A percentile compares a stretch with the other conserved stretches of the same genome.
Conservation (phyloP, 2,888 invertebrate species). For the Axea sp. region DNA sequence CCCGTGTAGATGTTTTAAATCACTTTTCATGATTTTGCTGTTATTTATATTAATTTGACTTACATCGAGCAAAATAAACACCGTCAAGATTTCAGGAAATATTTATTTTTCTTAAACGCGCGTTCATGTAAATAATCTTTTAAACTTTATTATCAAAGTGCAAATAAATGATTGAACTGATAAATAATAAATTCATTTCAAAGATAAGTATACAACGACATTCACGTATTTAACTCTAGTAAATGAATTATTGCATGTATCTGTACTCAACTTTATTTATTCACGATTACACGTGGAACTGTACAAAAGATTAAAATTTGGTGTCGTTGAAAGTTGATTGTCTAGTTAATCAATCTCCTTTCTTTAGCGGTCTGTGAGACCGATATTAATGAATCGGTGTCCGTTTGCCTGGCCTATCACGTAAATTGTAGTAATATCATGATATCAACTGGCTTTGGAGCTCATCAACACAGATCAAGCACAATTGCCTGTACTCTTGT, state of each 20-base stretch:
- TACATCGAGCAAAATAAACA: constrained; percentile 45
- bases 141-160: not conserved
- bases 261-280: constrained; percentile 19
- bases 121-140: not conserved
- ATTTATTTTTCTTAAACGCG: not conserved
- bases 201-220: constrained; percentile 29
- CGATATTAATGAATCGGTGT: constrained; percentile 30
- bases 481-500: constrained; percentile 49
- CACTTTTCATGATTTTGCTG: constrained; percentile 38
- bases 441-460: constrained; percentile 48
- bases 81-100: constrained; percentile 1
- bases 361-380: constrained; percentile 6
- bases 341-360: constrained; percentile 32
- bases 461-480: constrained; percentile 51
- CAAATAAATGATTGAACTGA: too few species aligned
- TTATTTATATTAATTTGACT: constrained; percentile 46
- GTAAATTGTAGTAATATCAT: constrained; percentile 25
- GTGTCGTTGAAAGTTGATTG: constrained; percentile 18
- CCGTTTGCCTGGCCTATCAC: constrained; percentile 56
- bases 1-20: constrained; percentile 49
- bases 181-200: too few species aligned
- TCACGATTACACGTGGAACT: constrained; percentile 7
- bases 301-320: constrained; percentile 13
- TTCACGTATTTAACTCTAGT: constrained; percentile 31
- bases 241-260: constrained; percentile 29